These are phyloP conservation scores for Erpobdella octoculata DNA, from an alignment of 2,888 invertebrate species.

Conservation along the genomic window DNA sequence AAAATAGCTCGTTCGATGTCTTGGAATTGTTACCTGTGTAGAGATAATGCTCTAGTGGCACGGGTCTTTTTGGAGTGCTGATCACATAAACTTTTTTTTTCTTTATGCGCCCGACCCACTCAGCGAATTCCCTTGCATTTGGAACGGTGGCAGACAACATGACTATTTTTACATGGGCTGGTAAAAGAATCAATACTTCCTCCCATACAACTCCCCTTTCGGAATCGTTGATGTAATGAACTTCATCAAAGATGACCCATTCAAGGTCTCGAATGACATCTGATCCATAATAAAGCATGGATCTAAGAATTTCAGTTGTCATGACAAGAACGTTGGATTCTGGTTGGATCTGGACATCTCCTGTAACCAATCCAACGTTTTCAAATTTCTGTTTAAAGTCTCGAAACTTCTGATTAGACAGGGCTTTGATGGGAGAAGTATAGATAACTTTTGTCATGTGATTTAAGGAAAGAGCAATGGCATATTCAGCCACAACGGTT, in stretches of 20 bases:
- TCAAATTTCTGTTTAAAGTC: conserved; percentile 83
- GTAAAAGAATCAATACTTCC: conserved; percentile 88
- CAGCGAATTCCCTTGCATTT: conserved; percentile 87
- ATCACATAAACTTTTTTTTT: conserved; percentile 81
- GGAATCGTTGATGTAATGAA: conserved; percentile 94
- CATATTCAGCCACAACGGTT: conserved; percentile 98
- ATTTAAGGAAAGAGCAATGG: conserved; percentile 84
- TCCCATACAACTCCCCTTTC: conserved; percentile 99
- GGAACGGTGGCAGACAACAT: conserved; percentile 97
- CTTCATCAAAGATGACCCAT: conserved; percentile 98
- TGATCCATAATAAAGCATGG: conserved; percentile 87
- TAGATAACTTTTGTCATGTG: conserved; percentile 76
- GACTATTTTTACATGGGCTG: conserved; percentile 86
- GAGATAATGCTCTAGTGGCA: conserved; percentile 86
- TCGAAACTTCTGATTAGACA: conserved; percentile 96
- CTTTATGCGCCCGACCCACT: conserved; percentile 58
- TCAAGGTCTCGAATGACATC: conserved; percentile 91
- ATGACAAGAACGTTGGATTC: conserved; percentile 91
- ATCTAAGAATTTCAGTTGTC: conserved; percentile 93
- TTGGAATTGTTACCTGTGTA: conserved; percentile 61
- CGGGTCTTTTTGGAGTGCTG: conserved; percentile 82
- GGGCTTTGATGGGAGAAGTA: conserved; percentile 95
- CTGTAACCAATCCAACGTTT: conserved; percentile 51
- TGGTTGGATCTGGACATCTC: conserved; percentile 84
- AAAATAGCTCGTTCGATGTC: conserved; percentile 57